phyloP scores from a whole-genome alignment of 2,113 vertebrate genomes.

The Motacilla tschutschensis region DNA sequence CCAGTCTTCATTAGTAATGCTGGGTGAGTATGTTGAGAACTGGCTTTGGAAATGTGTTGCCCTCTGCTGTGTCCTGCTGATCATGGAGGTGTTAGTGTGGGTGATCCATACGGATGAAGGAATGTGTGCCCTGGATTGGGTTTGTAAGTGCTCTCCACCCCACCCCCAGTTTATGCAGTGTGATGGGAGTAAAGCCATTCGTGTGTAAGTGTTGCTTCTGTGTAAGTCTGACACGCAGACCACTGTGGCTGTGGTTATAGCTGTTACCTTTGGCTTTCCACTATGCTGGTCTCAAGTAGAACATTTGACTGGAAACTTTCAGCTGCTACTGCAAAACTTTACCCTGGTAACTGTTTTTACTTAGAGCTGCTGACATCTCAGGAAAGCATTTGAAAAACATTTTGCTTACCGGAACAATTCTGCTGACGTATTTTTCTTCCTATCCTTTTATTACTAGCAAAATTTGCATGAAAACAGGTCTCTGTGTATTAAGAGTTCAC shows the following conservation, averaged over 20 bases:
- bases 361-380: conserved; percentile 39
- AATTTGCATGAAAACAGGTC: conserved; percentile 62
- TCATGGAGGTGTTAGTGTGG: neutral
- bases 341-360: neutral
- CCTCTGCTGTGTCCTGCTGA: neutral
- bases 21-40: neutral
- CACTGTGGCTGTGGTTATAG: neutral
- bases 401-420: conserved; percentile 59
- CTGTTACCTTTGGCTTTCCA: neutral
- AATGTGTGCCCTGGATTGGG: accelerated
- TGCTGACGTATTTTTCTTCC: conserved; percentile 53
- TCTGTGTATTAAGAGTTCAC: conserved; percentile 49
- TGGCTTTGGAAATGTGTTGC: neutral
- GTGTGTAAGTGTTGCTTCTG: neutral
- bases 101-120: accelerated
- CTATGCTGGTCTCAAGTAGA: neutral
- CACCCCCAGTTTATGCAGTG: neutral
- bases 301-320: neutral
- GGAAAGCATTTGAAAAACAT: conserved; percentile 54
- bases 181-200: neutral
- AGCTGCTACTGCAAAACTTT: neutral
- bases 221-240: neutral
- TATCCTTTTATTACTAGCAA: conserved; percentile 39
- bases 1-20: neutral
- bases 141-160: neutral